phyloP scores from a whole-genome alignment of 2,888 invertebrate species.

The Biston stratarius region DNA sequence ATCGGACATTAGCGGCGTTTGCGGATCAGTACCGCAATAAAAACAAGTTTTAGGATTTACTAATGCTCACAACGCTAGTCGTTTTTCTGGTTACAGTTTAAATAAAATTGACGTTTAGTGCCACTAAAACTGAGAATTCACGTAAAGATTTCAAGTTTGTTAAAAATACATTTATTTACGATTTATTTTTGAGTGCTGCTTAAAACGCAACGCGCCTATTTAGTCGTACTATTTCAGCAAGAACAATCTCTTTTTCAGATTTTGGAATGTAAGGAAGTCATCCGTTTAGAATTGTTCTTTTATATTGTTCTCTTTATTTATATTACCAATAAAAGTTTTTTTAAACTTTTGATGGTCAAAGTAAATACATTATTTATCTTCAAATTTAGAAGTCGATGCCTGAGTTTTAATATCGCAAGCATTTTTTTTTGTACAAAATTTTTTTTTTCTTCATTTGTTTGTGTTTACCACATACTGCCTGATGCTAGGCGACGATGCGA shows the following conservation, averaged over 20 bases:
- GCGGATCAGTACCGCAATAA: conserved; percentile 55
- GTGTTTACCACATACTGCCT: no score
- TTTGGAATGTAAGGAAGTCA: no score
- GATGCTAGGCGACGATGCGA: no score
- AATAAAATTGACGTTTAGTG: conserved; percentile 54
- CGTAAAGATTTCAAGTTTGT: conserved; percentile 37
- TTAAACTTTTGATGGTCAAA: no score
- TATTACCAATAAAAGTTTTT: no score
- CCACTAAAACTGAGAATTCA: conserved; percentile 53
- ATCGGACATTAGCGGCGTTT: conserved; percentile 46
- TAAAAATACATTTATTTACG: conserved; percentile 32
- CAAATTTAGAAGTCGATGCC: no score
- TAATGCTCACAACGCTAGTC: conserved; percentile 45
- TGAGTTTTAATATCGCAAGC: no score
- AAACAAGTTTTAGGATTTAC: conserved; percentile 51
- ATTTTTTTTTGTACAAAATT: no score
- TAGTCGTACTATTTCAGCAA: background rate
- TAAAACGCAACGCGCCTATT: background rate
- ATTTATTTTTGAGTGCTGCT: conserved; percentile 16
- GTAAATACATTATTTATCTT: no score
- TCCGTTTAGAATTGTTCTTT: background rate
- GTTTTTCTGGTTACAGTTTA: conserved; percentile 50
- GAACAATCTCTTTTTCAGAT: no score
- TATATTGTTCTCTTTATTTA: no score
- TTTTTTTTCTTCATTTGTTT: no score